These are phyloP conservation scores for Carterocephalus palaemon DNA, from an alignment of 2,888 invertebrate genomes.

Conservation along the genomic window DNA sequence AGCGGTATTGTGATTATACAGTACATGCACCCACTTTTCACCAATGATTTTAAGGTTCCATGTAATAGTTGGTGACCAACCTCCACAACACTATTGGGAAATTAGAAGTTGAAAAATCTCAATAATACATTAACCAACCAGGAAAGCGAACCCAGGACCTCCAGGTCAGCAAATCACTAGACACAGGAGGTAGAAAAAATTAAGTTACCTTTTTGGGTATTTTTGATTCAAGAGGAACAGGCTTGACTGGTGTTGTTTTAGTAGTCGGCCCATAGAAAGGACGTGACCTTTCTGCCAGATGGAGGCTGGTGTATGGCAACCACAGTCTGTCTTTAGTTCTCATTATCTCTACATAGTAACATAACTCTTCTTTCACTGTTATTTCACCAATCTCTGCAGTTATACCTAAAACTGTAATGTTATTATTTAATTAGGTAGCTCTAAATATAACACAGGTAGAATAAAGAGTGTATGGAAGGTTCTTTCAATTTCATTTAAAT, in stretches of 20 bases:
- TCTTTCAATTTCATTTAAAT: no score
- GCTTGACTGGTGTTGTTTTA: slow-evolving; percentile 38
- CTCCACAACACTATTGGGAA: no score
- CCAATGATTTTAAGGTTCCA: no score
- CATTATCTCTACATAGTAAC: slow-evolving; percentile 63
- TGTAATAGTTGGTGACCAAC: no score
- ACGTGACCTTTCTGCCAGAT: slow-evolving; percentile 60
- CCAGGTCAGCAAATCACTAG: not conserved
- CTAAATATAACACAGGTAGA: no score
- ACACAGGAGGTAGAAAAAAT: slow-evolving; percentile 1
- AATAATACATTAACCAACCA: no score
- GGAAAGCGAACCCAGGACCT: not conserved
- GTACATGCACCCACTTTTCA: no score
- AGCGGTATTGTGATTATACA: no score
- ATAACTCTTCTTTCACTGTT: slow-evolving; percentile 51
- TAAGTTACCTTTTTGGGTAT: slow-evolving; percentile 51
- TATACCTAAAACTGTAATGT: slow-evolving; percentile 61
- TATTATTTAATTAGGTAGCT: no score
- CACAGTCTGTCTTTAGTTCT: slow-evolving; percentile 53
- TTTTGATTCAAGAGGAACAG: no score
- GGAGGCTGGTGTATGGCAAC: slow-evolving; percentile 64
- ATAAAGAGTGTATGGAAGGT: no score
- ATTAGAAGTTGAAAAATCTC: no score
- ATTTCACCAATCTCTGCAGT: slow-evolving; percentile 51
- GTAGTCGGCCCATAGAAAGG: slow-evolving; percentile 62